Evolutionary conservation across 2,888 invertebrate species (phyloP).

Genomic region (Germaria angustata): DNA sequence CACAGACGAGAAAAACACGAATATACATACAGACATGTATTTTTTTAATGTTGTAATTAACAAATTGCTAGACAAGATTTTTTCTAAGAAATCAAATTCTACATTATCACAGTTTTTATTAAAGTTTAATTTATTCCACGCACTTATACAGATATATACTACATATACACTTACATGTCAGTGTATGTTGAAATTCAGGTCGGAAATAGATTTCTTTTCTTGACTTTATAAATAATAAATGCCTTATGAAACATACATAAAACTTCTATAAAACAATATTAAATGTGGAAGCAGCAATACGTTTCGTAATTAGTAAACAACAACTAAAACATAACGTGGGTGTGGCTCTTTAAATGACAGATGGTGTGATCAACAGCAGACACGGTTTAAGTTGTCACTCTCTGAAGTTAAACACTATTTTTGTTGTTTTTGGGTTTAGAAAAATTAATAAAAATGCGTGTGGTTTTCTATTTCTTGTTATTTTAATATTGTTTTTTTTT

Average conservation of each 20-base stretch:
- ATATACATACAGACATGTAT: not conserved
- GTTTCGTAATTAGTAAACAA: not conserved
- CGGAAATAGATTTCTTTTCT: not conserved
- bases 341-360: not conserved
- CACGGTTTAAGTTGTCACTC: not conserved
- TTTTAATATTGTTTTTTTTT: too few relatives aligned
- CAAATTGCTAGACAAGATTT: not conserved
- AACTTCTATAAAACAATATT: not conserved
- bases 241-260: too few relatives aligned
- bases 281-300: not conserved
- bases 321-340: not conserved
- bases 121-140: not conserved
- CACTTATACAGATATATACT: not conserved
- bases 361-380: not conserved
- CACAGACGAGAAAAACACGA: not conserved
- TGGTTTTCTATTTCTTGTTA: too few relatives aligned
- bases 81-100: not conserved
- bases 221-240: not conserved
- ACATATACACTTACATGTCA: not conserved
- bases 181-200: not conserved
- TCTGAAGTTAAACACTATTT: not conserved
- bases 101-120: not conserved
- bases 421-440: too few relatives aligned
- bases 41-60: not conserved
- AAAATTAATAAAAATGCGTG: too few relatives aligned